Evolutionary conservation across 2,888 invertebrate genomes (phyloP).

Genomic region (Pterostichus niger): DNA sequence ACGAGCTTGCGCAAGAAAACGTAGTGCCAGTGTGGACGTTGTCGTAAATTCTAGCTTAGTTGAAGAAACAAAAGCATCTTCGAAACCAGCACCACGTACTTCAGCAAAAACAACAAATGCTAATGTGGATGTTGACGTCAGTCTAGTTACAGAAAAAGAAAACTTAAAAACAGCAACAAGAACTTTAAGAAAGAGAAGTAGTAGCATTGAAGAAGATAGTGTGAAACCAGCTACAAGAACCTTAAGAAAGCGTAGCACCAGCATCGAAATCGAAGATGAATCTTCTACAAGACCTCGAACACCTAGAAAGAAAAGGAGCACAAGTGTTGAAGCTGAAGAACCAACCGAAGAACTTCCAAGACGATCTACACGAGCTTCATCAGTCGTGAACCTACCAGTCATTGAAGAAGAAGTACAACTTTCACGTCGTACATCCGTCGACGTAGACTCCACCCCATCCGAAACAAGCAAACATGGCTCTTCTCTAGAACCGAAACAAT

Average conservation of each 20-base stretch:
- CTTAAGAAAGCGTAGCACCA: conserved; percentile 37
- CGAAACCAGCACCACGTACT: conserved; percentile 49
- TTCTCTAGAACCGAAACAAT: conserved; percentile 19
- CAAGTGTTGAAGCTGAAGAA: conserved; percentile 62
- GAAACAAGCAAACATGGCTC: background rate
- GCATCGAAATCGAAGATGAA: conserved; percentile 36
- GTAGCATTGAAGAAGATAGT: background rate
- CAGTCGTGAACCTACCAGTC: conserved; percentile 13
- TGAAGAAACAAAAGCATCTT: conserved; percentile 8
- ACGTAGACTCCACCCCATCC: background rate
- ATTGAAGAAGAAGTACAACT: conserved; percentile 38
- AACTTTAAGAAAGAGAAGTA: background rate
- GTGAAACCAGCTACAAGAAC: background rate
- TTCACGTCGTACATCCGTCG: background rate
- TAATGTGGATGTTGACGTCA: conserved; percentile 62
- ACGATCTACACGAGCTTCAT: conserved; percentile 29
- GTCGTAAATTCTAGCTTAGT: background rate
- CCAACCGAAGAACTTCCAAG: background rate
- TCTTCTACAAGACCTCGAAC: conserved; percentile 40
- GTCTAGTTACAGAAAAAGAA: background rate
- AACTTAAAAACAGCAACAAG: conserved; percentile 49
- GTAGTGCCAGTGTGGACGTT: conserved; percentile 34
- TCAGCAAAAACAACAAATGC: conserved; percentile 46
- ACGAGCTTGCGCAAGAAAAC: conserved; percentile 2
- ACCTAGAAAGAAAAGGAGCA: conserved; percentile 54